Conservation (phyloP, 2,113 vertebrate species). For the Lanius collurio region DNA sequence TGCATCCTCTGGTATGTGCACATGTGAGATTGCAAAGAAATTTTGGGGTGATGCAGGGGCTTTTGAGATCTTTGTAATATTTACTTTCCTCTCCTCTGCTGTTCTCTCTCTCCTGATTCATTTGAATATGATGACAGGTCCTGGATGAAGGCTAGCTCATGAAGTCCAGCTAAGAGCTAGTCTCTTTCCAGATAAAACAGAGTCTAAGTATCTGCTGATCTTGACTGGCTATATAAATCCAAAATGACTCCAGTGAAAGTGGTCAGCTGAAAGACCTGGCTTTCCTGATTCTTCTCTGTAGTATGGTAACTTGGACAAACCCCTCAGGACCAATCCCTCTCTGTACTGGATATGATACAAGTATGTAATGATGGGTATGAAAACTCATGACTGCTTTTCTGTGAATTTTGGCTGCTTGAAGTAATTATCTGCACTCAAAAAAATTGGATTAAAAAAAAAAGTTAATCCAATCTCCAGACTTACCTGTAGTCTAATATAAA, state of each 20-base stretch:
- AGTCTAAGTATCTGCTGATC: background rate
- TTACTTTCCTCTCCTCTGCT: background rate
- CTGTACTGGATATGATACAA: background rate
- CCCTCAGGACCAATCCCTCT: background rate
- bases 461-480: constrained; percentile 43
- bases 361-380: background rate
- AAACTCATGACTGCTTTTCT: constrained; percentile 31
- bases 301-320: background rate
- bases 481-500: constrained; percentile 24
- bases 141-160: background rate
- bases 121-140: background rate
- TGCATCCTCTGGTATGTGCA: background rate
- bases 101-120: background rate
- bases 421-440: background rate
- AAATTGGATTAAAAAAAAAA: background rate
- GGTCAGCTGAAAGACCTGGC: background rate
- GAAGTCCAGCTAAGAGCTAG: background rate
- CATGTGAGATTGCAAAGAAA: background rate
- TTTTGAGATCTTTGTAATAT: background rate
- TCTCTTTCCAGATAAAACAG: constrained; percentile 28
- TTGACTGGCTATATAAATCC: background rate
- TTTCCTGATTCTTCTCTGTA: background rate
- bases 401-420: constrained; percentile 21
- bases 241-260: background rate
- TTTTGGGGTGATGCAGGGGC: background rate